These are phyloP conservation scores for Tragelaphus strepsiceros DNA, from an alignment of 2,113 vertebrate species.

Conservation along the genomic window DNA sequence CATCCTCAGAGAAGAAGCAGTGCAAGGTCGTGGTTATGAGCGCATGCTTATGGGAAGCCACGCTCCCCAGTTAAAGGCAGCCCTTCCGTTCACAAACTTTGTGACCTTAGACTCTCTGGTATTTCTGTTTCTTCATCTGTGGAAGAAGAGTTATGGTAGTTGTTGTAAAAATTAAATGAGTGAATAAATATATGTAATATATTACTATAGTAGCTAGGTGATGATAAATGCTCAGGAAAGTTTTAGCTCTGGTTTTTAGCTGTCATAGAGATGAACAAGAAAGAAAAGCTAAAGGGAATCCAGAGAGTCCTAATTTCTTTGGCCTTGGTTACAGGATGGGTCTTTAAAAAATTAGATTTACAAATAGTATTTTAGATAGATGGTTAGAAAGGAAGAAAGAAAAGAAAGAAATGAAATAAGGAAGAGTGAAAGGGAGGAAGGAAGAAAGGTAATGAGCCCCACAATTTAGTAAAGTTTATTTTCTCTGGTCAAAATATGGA, in stretches of 20 bases:
- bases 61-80: neutral
- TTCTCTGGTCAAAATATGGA: neutral
- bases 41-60: neutral
- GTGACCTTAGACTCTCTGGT: neutral
- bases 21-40: neutral
- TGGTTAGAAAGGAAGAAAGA: neutral
- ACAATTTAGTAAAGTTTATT: neutral
- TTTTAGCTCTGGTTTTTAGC: neutral
- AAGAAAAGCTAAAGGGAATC: neutral
- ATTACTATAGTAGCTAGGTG: neutral
- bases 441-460: neutral
- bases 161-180: neutral
- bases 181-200: neutral
- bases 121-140: neutral
- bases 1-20: neutral
- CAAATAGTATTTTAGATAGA: neutral
- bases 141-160: neutral
- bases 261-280: neutral
- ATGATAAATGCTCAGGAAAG: neutral
- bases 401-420: neutral
- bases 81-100: neutral
- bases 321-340: neutral
- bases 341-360: neutral
- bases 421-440: neutral
- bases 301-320: neutral